Evolutionary conservation across 2,797 vertebrate species (phyloP).

Genomic region (Naso thynnoides): DNA sequence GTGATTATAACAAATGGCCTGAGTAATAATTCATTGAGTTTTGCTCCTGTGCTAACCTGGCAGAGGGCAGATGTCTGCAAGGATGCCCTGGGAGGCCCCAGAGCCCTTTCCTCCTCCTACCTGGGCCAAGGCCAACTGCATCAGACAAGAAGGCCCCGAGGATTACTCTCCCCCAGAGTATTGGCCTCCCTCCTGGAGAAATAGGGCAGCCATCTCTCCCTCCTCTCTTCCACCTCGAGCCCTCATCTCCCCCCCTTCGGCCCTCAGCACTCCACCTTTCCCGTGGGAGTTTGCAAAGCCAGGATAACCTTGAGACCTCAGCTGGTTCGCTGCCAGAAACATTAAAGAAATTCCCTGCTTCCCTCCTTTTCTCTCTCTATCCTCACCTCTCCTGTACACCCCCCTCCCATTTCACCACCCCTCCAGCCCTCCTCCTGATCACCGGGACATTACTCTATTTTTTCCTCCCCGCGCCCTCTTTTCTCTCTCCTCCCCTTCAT

Average conservation of each 20-base stretch:
- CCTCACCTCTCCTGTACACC: slow-evolving; percentile 76
- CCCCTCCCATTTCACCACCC: slow-evolving; percentile 70
- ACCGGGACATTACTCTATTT: slow-evolving; percentile 83
- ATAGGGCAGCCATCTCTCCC: slow-evolving; percentile 76
- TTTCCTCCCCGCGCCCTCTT: slow-evolving; percentile 76
- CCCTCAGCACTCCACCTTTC: slow-evolving; percentile 89
- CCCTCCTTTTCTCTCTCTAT: slow-evolving; percentile 77
- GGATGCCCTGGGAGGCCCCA: slow-evolving; percentile 71
- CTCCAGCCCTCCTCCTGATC: slow-evolving; percentile 79
- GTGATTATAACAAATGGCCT: slow-evolving; percentile 57
- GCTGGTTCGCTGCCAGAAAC: slow-evolving; percentile 91
- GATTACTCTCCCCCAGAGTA: slow-evolving; percentile 78
- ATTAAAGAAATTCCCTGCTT: slow-evolving; percentile 84
- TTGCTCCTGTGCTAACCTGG: slow-evolving; percentile 46
- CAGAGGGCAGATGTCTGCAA: slow-evolving; percentile 57
- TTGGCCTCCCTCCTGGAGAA: slow-evolving; percentile 81
- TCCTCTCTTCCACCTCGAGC: slow-evolving; percentile 76
- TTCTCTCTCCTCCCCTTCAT: slow-evolving; percentile 75
- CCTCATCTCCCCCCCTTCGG: slow-evolving; percentile 67
- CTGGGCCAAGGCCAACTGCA: slow-evolving; percentile 73
- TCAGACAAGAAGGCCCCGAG: slow-evolving; percentile 70
- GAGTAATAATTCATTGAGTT: slow-evolving; percentile 68
- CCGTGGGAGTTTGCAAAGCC: slow-evolving; percentile 92
- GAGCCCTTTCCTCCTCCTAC: slow-evolving; percentile 69
- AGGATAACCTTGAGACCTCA: slow-evolving; percentile 91